Evolutionary conservation across 1,140 invertebrate species (phyloP).

Genomic region (Papilio helenus): DNA sequence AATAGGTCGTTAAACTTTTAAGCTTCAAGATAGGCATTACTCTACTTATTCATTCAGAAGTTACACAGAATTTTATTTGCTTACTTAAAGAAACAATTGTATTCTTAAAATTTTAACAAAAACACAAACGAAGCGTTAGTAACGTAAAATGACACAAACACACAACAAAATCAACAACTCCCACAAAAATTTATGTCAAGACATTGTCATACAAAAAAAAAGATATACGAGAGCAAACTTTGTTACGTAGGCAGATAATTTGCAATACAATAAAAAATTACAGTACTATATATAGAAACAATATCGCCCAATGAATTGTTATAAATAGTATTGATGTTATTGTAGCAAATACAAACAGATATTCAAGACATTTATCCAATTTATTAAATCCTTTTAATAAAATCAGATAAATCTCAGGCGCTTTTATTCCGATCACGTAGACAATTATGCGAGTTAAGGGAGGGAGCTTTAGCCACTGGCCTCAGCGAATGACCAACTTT

Average conservation of each 20-base stretch:
- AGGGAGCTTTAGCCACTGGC: constrained; percentile 80
- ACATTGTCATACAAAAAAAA: background rate
- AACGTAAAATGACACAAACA: background rate
- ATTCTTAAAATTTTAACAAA: background rate
- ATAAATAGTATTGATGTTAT: background rate
- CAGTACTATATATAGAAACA: no score
- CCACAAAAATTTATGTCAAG: background rate
- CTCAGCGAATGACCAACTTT: constrained; percentile 77
- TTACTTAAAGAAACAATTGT: background rate
- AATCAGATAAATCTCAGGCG: constrained; percentile 23
- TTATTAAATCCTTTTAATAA: constrained; percentile 51
- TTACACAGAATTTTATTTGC: background rate
- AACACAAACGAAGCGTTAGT: background rate
- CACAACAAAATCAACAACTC: background rate
- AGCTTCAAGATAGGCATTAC: background rate
- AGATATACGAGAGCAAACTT: no score
- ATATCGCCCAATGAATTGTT: no score
- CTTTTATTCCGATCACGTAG: constrained; percentile 78
- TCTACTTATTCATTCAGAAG: background rate
- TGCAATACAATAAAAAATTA: no score
- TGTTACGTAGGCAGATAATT: no score
- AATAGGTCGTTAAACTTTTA: background rate
- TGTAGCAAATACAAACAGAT: constrained; percentile 11
- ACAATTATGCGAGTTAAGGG: constrained; percentile 82
- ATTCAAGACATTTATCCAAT: constrained; percentile 14